phyloP scores from a whole-genome alignment of 2,888 invertebrate species.

The Agrotis segetum region DNA sequence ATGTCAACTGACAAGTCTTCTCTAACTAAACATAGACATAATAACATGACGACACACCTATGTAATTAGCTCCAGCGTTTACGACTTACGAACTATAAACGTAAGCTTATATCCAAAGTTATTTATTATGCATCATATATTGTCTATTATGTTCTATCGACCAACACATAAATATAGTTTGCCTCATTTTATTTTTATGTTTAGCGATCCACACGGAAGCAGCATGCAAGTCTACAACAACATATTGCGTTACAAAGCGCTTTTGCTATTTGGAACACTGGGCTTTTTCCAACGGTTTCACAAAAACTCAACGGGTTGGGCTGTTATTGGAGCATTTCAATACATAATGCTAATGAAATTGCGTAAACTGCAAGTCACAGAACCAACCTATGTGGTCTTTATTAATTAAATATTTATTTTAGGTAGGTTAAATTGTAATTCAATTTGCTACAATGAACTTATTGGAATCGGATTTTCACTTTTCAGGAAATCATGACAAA shows the following conservation, averaged over 20 bases:
- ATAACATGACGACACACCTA: constrained; percentile 33
- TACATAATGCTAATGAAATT: constrained; percentile 58
- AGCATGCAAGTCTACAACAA: constrained; percentile 44
- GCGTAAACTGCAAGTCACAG: constrained; percentile 48
- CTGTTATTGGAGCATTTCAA: constrained; percentile 58
- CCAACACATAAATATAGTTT: constrained; percentile 43
- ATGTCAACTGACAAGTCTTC: constrained; percentile 8
- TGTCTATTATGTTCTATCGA: constrained; percentile 32
- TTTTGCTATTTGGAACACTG: constrained; percentile 57
- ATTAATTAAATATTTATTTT: constrained; percentile 40
- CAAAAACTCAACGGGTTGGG: constrained; percentile 59
- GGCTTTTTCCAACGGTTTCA: constrained; percentile 49
- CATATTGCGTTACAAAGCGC: constrained; percentile 59
- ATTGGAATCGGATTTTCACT: constrained; percentile 18
- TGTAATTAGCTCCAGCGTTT: constrained; percentile 45
- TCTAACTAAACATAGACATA: constrained; percentile 26
- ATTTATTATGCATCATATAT: constrained; percentile 38
- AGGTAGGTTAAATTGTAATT: constrained; percentile 22
- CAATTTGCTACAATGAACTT: constrained; percentile 26
- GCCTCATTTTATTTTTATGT: constrained; percentile 54
- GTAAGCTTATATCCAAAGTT: constrained; percentile 23
- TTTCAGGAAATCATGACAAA: constrained; percentile 26
- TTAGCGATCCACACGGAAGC: constrained; percentile 60
- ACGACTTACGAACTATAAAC: constrained; percentile 39
- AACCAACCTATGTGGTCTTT: constrained; percentile 26